Evolutionary conservation across 1,140 invertebrate genomes (phyloP).

Genomic region (Aphaenogaster ashmeadi): DNA sequence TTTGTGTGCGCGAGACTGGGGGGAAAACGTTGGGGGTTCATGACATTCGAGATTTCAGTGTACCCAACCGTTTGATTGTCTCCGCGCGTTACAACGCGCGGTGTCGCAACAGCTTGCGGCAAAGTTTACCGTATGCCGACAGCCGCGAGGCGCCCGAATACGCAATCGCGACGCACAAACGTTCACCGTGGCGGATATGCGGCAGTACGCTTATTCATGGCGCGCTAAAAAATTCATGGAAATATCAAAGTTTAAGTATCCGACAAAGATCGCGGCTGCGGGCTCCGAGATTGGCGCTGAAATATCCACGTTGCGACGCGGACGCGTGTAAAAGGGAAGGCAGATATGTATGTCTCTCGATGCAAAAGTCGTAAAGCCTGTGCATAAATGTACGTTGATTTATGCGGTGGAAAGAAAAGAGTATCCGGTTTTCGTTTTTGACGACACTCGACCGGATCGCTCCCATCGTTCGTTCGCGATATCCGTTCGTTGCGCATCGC

Average conservation of each 20-base stretch:
- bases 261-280: conserved; percentile 42
- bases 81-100: conserved; percentile 23
- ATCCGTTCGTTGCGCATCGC: conserved; percentile 2
- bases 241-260: conserved; percentile 70
- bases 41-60: neutral
- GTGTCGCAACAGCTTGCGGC: conserved; percentile 24
- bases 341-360: neutral
- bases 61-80: conserved; percentile 39
- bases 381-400: conserved; percentile 61
- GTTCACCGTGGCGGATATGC: neutral
- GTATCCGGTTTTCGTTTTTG: conserved; percentile 15
- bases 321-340: conserved; percentile 16
- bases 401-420: conserved; percentile 34
- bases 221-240: conserved; percentile 68
- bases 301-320: conserved; percentile 33
- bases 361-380: conserved; percentile 42
- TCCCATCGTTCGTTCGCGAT: neutral
- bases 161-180: conserved; percentile 36
- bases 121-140: conserved; percentile 27
- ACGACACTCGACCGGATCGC: conserved; percentile 11
- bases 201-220: conserved; percentile 21
- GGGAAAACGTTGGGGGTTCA: neutral
- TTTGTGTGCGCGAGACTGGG: neutral
- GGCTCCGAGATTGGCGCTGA: conserved; percentile 40
- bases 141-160: conserved; percentile 40